Percentiles rank a stretch among this genome's conserved stretches.
phyloP scores from a whole-genome alignment of 2,888 invertebrate species.

The Pammene aurita region DNA sequence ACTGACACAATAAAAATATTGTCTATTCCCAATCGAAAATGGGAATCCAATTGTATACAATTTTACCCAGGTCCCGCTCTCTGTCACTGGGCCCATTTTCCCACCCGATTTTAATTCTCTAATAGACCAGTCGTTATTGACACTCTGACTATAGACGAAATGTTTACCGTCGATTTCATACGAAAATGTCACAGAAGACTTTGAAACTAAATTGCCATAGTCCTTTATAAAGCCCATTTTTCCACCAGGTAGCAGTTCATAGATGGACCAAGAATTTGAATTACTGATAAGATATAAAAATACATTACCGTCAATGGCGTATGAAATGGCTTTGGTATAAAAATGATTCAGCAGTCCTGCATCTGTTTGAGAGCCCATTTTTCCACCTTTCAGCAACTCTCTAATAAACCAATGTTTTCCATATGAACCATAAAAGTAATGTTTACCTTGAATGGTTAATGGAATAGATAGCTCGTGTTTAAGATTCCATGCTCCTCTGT shows the following conservation, averaged over 20 bases:
- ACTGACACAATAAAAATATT: neutral
- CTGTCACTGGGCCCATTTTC: neutral
- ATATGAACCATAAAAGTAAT: neutral
- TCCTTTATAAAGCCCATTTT: neutral
- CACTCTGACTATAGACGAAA: neutral
- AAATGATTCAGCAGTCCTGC: neutral
- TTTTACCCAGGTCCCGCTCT: neutral
- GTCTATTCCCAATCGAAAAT: neutral
- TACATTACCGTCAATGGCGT: neutral
- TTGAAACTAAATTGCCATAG: neutral
- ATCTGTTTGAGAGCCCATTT: neutral
- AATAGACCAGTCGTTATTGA: neutral
- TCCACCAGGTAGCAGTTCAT: neutral
- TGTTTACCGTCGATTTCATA: neutral
- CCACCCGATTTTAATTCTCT: neutral
- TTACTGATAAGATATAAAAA: constrained; percentile 3
- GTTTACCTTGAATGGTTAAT: neutral
- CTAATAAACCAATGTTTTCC: constrained; percentile 15
- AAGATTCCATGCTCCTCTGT: neutral
- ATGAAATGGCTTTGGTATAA: neutral
- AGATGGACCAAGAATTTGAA: neutral
- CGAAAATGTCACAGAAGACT: neutral
- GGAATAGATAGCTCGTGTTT: neutral
- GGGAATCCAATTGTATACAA: neutral
- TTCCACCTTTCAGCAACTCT: neutral